Base-by-base conservation (phyloP, 1,140 invertebrate species). In the Megalopta genalis region DNA sequence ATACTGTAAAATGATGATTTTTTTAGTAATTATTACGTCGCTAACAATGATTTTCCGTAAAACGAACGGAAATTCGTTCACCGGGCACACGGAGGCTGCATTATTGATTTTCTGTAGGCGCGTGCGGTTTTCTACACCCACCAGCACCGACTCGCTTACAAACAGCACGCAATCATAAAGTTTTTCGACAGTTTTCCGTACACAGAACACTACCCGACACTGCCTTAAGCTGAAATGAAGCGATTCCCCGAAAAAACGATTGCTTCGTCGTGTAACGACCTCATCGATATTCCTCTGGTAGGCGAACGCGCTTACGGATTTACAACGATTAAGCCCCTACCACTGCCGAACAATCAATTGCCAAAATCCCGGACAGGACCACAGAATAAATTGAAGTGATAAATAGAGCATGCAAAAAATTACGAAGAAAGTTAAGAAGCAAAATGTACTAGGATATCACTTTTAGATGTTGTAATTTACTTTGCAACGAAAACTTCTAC, bases 61-160 rank as follows among this genome's bases (percentile, higher is more conserved):
- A 57, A 59, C 73, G 76, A 67, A 83, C 25, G 39, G 64, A 82
- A 84, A 84, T 77, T 77, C 66, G 72, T 74, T 46, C 63, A 66
- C 54, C 39, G 39, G 64, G 69, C 70, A 54, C 71, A 62, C 68
- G 81, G 81, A 87, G 59, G 85, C 70, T 86, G 80, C 82, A 62
- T 77, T 87, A 87, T 87, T 86, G 86, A 87, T 87, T 87, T 87
- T 85, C 82, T 54, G 86, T 87, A 87, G 83, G 83, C 83, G 85
- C 79, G 82, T 84, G 82, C 82, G 86, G 85, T 85, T 87, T 85
- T 87, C 82, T 72, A 84, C 78, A 39, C 67, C 75, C 73, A 63
- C 65, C 65, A 65, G 68, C 6, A 59, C 76, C 65, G 72, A 83
- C 84, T 82, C 66, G 49, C 63, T 84, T 84, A 79, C 74, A 74